Conservation (phyloP, 2,888 invertebrate genomes). For the Sisyra terminalis region DNA sequence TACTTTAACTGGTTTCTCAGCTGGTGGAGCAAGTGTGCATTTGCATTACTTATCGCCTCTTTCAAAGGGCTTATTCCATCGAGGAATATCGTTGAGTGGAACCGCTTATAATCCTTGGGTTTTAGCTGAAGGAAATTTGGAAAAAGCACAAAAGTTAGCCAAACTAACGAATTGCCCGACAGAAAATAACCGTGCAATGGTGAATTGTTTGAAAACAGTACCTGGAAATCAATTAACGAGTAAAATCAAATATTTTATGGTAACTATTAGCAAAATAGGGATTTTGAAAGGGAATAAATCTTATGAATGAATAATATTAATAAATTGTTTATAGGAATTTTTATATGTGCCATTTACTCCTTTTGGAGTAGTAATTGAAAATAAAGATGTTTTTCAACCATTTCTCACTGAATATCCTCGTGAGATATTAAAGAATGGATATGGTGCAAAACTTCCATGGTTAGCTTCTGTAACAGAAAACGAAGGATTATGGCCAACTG, state of each 20-base stretch:
- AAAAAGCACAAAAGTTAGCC: constrained; percentile 16
- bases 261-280: too few relatives aligned
- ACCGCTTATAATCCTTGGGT: constrained; percentile 18
- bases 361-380: constrained; percentile 56
- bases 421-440: constrained; percentile 38
- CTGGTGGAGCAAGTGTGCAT: constrained; percentile 53
- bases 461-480: constrained; percentile 48
- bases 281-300: too few relatives aligned
- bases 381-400: constrained; percentile 33
- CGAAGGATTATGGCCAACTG: constrained; percentile 59
- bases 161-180: too few relatives aligned
- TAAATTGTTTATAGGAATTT: constrained; percentile 35
- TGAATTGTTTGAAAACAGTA: constrained; percentile 44
- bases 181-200: constrained; percentile 31
- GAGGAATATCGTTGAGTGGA: constrained; percentile 22
- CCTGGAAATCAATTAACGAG: constrained; percentile 42
- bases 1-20: constrained; percentile 45
- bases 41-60: constrained; percentile 46
- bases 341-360: constrained; percentile 51
- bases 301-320: too few relatives aligned
- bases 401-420: constrained; percentile 51
- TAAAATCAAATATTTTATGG: constrained; percentile 38
- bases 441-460: constrained; percentile 50
- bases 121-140: constrained; percentile 14
- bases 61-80: constrained; percentile 31